Conservation (phyloP, 1,140 invertebrate species). For the Leguminivora glycinivorella region DNA sequence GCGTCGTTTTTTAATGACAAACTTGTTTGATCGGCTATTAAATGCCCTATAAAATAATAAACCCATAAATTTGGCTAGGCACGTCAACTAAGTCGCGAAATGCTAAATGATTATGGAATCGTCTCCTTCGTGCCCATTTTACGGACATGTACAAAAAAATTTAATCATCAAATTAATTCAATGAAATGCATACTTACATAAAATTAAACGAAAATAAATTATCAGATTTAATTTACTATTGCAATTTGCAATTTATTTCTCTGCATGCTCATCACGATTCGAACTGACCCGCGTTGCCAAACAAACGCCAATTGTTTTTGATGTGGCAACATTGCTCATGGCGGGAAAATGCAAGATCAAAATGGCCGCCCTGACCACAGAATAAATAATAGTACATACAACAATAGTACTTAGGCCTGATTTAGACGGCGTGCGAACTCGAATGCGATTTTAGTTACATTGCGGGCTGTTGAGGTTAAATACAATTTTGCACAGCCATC, state of each 20-base stretch:
- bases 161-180: not conserved
- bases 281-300: constrained; percentile 24
- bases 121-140: too few species aligned
- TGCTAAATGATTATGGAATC: too few species aligned
- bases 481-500: too few species aligned
- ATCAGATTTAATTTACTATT: constrained; percentile 7
- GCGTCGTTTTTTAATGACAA: not conserved
- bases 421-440: too few species aligned
- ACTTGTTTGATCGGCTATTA: too few species aligned
- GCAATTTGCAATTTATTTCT: constrained; percentile 13
- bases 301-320: constrained; percentile 26
- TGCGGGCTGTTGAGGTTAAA: too few species aligned
- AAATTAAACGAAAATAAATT: constrained; percentile 5
- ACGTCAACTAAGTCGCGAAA: too few species aligned
- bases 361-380: constrained; percentile 9
- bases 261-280: constrained; percentile 8
- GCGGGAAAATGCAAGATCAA: constrained; percentile 23
- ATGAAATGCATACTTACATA: not conserved
- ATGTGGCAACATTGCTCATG: constrained; percentile 27
- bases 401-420: too few species aligned
- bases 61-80: too few species aligned
- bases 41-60: too few species aligned
- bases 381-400: not conserved
- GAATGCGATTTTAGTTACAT: too few species aligned
- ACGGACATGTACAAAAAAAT: not conserved